Conservation (phyloP, 1,140 invertebrate species). For the Ruditapes philippinarum region DNA sequence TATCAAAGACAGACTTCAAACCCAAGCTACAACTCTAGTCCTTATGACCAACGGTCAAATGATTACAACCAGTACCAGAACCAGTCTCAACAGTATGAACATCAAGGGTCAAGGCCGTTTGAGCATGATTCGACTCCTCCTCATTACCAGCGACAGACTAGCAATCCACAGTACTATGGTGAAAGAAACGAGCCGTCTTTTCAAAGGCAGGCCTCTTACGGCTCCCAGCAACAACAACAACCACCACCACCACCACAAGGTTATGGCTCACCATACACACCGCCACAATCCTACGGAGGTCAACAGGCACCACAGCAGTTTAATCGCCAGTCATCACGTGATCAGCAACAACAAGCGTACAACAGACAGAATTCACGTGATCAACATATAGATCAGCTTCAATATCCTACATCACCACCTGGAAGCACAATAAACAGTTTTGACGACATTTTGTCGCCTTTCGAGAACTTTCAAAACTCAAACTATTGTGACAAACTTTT, state of each 20-base stretch:
- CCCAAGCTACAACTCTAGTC: slow-evolving; percentile 1
- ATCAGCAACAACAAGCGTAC: slow-evolving; percentile 27
- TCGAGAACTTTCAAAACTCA: slow-evolving; percentile 76
- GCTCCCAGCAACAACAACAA: slow-evolving; percentile 30
- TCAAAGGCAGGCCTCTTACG: slow-evolving; percentile 49
- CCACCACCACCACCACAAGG: slow-evolving; percentile 31
- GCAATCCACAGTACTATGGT: slow-evolving; percentile 19
- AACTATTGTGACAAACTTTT: slow-evolving; percentile 75
- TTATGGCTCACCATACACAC: slow-evolving; percentile 27
- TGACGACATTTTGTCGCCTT: slow-evolving; percentile 77
- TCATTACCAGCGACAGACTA: slow-evolving; percentile 41
- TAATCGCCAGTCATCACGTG: slow-evolving; percentile 4
- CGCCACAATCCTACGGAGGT: background rate
- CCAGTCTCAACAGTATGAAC: slow-evolving; percentile 31
- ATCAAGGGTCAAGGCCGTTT: slow-evolving; percentile 41
- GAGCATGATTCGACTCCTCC: slow-evolving; percentile 7
- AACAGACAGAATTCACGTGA: slow-evolving; percentile 51
- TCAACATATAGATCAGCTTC: slow-evolving; percentile 32
- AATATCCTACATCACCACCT: slow-evolving; percentile 48
- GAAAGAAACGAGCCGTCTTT: background rate
- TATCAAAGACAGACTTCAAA: slow-evolving; percentile 72
- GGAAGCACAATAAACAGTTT: slow-evolving; percentile 72
- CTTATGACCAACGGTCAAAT: slow-evolving; percentile 23
- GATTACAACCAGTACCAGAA: slow-evolving; percentile 40
- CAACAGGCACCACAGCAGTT: slow-evolving; percentile 55